These are phyloP conservation scores for Apistogramma diplotaenia DNA, from an alignment of 2,113 vertebrate species.

Conservation along the genomic window DNA sequence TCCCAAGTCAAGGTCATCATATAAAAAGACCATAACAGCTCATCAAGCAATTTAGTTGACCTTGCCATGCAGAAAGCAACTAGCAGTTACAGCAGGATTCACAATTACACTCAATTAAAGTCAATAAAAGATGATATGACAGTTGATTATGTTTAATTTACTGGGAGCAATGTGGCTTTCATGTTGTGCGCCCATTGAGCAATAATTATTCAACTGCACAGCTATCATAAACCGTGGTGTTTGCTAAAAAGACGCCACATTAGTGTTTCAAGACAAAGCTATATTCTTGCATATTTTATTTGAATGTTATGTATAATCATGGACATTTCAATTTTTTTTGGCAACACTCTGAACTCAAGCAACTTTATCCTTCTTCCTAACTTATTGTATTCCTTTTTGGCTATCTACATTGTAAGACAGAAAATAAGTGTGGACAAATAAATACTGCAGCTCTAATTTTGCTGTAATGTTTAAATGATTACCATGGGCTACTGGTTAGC, in stretches of 20 bases:
- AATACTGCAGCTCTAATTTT: conserved; percentile 11
- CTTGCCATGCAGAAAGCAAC: conserved; percentile 67
- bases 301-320: not conserved
- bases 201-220: conserved; percentile 57
- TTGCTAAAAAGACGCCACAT: conserved; percentile 31
- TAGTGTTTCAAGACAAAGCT: conserved; percentile 15
- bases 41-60: conserved; percentile 66
- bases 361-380: not conserved
- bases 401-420: not conserved
- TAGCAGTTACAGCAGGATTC: conserved; percentile 63
- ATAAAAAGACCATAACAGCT: conserved; percentile 66
- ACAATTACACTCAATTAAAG: conserved; percentile 72
- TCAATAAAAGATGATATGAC: conserved; percentile 70
- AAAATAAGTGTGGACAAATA: not conserved
- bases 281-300: not conserved
- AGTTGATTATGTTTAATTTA: conserved; percentile 72
- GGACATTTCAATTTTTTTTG: not conserved
- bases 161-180: conserved; percentile 56
- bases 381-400: not conserved
- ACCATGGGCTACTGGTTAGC: conserved; percentile 35
- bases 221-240: conserved; percentile 43
- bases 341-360: not conserved
- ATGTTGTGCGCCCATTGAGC: conserved; percentile 43
- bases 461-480: conserved; percentile 31
- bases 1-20: conserved; percentile 61